These are phyloP conservation scores for Anthrax anthrax DNA, from an alignment of 2,888 invertebrate species.

Conservation along the genomic window DNA sequence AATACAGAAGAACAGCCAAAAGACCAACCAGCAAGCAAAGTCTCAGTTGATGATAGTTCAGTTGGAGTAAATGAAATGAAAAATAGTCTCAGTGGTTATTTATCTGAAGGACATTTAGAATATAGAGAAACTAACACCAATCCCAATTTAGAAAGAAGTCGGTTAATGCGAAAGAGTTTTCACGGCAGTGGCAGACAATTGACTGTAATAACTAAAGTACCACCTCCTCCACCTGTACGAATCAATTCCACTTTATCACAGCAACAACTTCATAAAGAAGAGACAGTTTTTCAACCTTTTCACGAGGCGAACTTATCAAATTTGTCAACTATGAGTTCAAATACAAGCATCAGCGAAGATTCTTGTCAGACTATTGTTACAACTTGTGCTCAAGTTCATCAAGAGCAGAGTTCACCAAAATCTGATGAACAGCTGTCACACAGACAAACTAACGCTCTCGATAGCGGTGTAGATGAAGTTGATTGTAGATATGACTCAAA, in stretches of 20 bases:
- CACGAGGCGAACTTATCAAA: conserved; percentile 33
- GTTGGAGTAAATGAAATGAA: conserved; percentile 45
- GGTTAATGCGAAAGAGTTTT: conserved; percentile 78
- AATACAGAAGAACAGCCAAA: conserved; percentile 35
- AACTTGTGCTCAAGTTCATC: conserved; percentile 67
- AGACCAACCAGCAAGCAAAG: conserved; percentile 30
- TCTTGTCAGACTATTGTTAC: conserved; percentile 60
- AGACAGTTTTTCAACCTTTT: conserved; percentile 23
- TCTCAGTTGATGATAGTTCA: conserved; percentile 60
- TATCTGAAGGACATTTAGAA: conserved; percentile 78
- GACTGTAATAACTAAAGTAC: conserved; percentile 69
- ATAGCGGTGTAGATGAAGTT: conserved; percentile 45
- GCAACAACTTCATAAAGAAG: conserved; percentile 25
- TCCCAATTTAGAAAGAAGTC: conserved; percentile 72
- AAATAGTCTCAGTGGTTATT: conserved; percentile 53
- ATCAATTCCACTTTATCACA: conserved; percentile 66
- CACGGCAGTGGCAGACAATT: conserved; percentile 73
- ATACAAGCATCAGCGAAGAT: conserved; percentile 33
- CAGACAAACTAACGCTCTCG: neutral
- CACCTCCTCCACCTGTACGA: conserved; percentile 71
- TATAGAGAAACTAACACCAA: conserved; percentile 52
- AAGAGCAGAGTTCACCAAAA: conserved; percentile 58
- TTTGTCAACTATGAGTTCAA: conserved; percentile 33
- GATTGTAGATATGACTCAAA: conserved; percentile 37
- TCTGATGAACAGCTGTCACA: conserved; percentile 25